Conservation (phyloP, 2,113 vertebrate species). For the Megalops atlanticus region DNA sequence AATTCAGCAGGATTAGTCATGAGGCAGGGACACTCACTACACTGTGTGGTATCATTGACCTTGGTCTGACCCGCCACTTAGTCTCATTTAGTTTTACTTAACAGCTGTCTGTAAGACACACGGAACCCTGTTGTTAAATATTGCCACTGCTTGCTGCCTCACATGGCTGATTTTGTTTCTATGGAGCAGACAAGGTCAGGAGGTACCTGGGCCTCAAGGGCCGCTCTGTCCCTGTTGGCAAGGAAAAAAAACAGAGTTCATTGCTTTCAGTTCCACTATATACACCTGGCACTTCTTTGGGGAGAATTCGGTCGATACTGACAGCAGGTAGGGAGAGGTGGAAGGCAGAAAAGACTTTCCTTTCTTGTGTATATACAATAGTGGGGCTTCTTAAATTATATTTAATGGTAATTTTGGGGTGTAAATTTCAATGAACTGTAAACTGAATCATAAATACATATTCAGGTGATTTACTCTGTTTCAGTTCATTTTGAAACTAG, state of each 20-base stretch:
- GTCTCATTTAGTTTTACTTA: not conserved
- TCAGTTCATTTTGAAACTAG: not conserved
- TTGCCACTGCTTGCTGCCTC: not conserved
- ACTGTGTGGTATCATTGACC: not conserved
- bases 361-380: not conserved
- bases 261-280: not conserved
- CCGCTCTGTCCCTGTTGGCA: not conserved
- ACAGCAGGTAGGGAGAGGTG: not conserved
- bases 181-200: conserved; percentile 7
- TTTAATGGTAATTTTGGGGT: not conserved
- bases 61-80: not conserved
- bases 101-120: not conserved
- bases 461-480: not conserved
- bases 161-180: not conserved
- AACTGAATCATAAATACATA: not conserved
- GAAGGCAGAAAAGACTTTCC: not conserved
- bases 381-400: not conserved
- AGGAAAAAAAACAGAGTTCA: conserved; percentile 1
- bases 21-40: not conserved
- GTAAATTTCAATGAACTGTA: not conserved
- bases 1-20: not conserved
- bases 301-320: not conserved
- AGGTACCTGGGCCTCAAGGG: not conserved
- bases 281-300: not conserved
- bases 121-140: not conserved